phyloP scores from a whole-genome alignment of 2,888 invertebrate species.

The Tetragnatha montana region DNA sequence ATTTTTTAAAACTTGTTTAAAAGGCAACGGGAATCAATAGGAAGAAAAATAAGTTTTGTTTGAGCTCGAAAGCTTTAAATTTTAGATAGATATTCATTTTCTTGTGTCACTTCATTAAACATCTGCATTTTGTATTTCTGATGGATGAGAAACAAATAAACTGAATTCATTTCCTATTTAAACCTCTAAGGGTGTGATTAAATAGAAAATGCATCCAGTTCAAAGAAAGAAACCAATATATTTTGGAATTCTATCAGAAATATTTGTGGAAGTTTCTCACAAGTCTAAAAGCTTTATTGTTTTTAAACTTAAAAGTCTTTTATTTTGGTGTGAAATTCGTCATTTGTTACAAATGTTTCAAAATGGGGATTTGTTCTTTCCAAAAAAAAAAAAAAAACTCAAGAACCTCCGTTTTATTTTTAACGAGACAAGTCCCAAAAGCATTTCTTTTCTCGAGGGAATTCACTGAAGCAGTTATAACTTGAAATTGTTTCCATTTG shows the following conservation, averaged over 20 bases:
- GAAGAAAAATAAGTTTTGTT: neutral
- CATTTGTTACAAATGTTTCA: neutral
- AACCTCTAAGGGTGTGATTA: neutral
- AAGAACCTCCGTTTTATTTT: neutral
- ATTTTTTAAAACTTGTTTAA: neutral
- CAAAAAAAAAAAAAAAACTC: neutral
- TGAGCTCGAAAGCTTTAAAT: neutral
- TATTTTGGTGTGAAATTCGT: neutral
- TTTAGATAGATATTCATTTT: neutral
- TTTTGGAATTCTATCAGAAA: neutral
- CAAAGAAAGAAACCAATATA: neutral
- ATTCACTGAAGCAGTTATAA: too few species aligned
- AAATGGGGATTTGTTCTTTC: neutral
- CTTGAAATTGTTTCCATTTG: too few species aligned
- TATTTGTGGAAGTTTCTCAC: neutral
- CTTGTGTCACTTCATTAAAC: neutral
- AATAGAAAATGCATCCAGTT: neutral
- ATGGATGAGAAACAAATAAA: neutral
- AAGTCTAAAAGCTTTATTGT: neutral
- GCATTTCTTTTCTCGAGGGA: too few species aligned
- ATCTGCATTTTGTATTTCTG: neutral
- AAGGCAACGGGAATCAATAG: neutral
- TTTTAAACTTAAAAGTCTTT: neutral
- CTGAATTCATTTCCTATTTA: neutral
- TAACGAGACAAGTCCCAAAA: too few species aligned